Evolutionary conservation across 2,797 vertebrate genomes (phyloP).

Genomic region (Taeniopygia guttata): DNA sequence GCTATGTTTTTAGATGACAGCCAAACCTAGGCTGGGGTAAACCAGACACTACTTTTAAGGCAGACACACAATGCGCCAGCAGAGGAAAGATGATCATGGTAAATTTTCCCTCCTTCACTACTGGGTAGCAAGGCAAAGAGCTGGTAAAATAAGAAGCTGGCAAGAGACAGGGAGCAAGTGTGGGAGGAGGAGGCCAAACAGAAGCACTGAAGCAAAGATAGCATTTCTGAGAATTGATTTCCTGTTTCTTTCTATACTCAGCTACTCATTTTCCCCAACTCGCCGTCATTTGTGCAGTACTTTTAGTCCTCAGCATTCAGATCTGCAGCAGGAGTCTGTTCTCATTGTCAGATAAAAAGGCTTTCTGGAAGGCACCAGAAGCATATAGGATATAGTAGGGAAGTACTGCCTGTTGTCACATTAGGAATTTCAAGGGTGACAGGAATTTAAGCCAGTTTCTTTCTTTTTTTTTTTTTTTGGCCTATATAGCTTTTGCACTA

Average conservation of each 20-base stretch:
- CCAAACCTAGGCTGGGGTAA: background rate
- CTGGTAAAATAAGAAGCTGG: background rate
- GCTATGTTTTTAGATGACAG: background rate
- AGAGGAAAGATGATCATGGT: background rate
- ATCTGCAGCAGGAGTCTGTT: background rate
- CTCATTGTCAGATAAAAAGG: constrained; percentile 6
- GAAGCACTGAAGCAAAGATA: background rate
- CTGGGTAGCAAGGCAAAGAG: background rate
- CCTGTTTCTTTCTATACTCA: background rate
- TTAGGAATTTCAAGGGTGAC: background rate
- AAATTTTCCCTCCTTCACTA: background rate
- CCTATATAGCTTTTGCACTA: background rate
- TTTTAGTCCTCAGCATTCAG: background rate
- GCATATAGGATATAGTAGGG: background rate
- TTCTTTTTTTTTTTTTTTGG: background rate
- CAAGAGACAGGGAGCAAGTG: background rate
- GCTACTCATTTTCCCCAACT: background rate
- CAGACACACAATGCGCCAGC: background rate
- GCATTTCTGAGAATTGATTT: constrained; percentile 19
- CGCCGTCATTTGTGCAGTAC: background rate
- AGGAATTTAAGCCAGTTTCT: background rate
- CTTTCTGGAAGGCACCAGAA: constrained; percentile 30
- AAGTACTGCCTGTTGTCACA: background rate
- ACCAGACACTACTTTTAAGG: background rate
- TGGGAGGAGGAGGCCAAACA: background rate